Base-by-base conservation (phyloP, 92 coral and sea anemone species). In the Epizoanthus illoricatus region DNA sequence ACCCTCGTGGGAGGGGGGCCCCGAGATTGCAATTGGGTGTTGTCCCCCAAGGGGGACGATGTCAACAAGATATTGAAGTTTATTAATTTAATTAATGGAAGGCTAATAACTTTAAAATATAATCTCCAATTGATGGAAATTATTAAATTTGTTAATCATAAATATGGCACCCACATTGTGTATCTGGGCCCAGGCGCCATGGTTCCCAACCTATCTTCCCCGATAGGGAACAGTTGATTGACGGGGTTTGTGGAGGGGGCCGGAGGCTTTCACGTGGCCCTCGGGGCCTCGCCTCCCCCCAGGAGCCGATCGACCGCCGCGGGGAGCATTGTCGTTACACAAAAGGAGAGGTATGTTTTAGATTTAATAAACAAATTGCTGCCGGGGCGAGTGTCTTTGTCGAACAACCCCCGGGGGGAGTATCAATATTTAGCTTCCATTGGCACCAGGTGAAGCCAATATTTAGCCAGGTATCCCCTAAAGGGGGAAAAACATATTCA, bases 231-330 rank as follows among this genome's bases (percentile, higher is more conserved):
- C 81, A 76, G 81, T 76, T 76, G 81, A 76, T 76, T 76, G 81
- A n/a, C 81, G 81, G 81, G 81, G 81, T 76, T 76, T 76, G 59
- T 76, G 81, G 81, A 76, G 16, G 81, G 81, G 70, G 81, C 81
- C 81, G 81, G 81, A 76, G 16, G 81, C 81, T 76, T 76, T 76
- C 81, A 76, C 81, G 81, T 76, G 81, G 81, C 81, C 16, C 81
- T 76, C 81, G 81, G 81, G 81, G 81, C 81, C 81, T 76, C 81
- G 81, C 81, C 81, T 16, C 81, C 81, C 81, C 81, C 81, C 18
- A n/a, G 81, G 17, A 75, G 81, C 81, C 81, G 81, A 75, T 75
- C n/a, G 81, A 18, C 40, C 81, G 81, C 81, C 81, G 81, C 81
- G 81, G 81, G 81, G 57, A 18, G 81, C 20, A 75, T 75, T 75